Evolutionary conservation across 2,888 invertebrate species (phyloP).

Genomic region (Odontocerum albicorne): DNA sequence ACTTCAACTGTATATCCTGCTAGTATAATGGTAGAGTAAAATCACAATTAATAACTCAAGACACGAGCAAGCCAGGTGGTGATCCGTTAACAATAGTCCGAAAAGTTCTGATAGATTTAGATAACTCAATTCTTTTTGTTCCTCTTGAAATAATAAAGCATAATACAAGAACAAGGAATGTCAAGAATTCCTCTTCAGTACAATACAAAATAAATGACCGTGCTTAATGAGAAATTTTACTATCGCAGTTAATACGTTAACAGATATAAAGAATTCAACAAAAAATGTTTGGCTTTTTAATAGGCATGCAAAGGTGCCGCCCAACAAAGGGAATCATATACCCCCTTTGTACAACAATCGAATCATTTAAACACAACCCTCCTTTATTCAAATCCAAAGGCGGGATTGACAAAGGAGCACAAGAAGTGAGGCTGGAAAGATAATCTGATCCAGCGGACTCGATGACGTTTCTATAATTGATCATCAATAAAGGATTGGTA

Average conservation of each 20-base stretch:
- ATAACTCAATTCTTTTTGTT: no score
- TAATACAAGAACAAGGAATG: not conserved
- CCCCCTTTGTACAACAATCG: slow-evolving; percentile 18
- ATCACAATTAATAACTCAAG: no score
- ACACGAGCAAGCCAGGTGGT: no score
- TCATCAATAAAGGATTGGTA: slow-evolving; percentile 21
- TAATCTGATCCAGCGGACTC: slow-evolving; percentile 9
- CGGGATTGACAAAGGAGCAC: slow-evolving; percentile 12
- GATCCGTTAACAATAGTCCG: no score
- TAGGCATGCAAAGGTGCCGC: slow-evolving; percentile 17
- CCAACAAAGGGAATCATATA: slow-evolving; percentile 13
- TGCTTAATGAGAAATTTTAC: slow-evolving; percentile 20
- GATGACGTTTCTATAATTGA: slow-evolving; percentile 26
- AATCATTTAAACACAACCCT: slow-evolving; percentile 22
- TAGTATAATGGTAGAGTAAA: no score
- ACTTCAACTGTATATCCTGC: no score
- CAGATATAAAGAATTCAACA: slow-evolving; percentile 16
- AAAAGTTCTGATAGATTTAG: no score
- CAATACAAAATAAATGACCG: slow-evolving; percentile 9
- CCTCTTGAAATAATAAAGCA: not conserved
- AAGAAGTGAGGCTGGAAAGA: not conserved
- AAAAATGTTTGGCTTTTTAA: slow-evolving; percentile 23
- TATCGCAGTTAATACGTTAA: not conserved
- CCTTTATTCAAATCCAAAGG: slow-evolving; percentile 8
- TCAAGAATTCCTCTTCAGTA: not conserved